Percentiles rank a stretch among this genome's conserved stretches.
phyloP scores from a whole-genome alignment of 2,113 vertebrate genomes.

The Malurus cyaneus region DNA sequence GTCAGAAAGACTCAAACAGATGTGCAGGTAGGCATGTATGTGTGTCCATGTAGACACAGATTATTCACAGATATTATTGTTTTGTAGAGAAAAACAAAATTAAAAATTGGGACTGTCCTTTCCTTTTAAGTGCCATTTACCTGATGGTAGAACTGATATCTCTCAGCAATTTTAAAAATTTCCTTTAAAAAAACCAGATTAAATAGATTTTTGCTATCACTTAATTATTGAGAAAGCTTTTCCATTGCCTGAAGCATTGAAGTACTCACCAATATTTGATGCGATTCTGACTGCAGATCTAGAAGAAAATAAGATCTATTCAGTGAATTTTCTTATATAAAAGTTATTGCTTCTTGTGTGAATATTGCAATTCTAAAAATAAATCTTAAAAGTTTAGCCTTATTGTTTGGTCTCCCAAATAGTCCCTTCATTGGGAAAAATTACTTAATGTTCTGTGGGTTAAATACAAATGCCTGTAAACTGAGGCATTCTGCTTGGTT shows the following conservation, averaged over 20 bases:
- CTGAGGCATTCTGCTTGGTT: neutral
- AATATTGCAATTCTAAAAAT: neutral
- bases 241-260: neutral
- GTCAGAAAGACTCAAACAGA: neutral
- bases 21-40: neutral
- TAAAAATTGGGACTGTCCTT: neutral
- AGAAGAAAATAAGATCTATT: neutral
- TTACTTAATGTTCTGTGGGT: neutral
- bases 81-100: neutral
- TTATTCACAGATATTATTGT: neutral
- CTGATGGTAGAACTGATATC: neutral
- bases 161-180: neutral
- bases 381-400: neutral
- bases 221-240: neutral
- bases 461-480: neutral
- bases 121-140: neutral
- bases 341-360: neutral
- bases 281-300: neutral
- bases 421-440: neutral
- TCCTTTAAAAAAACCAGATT: neutral
- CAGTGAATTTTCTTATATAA: neutral
- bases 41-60: neutral
- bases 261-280: neutral
- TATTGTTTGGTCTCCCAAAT: neutral
- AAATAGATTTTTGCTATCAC: neutral